A percentile compares a stretch with the other conserved stretches of the same genome.
Conservation (phyloP, 1,140 invertebrate genomes). For the Eueides isabella region DNA sequence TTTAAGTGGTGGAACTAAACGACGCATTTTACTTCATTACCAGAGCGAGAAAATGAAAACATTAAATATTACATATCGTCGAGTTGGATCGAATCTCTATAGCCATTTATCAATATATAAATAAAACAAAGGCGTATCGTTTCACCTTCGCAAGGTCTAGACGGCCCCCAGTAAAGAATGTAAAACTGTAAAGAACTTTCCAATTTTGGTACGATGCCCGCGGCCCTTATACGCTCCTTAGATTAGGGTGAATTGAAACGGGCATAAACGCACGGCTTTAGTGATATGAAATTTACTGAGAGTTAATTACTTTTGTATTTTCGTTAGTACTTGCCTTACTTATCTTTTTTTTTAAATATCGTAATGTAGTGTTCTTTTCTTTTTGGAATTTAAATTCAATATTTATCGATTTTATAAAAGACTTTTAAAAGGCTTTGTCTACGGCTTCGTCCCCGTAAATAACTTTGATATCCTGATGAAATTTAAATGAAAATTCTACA, state of each 20-base stretch:
- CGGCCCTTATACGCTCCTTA: slow-evolving; percentile 19
- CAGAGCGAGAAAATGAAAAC: too few relatives aligned
- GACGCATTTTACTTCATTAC: too few relatives aligned
- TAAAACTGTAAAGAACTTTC: slow-evolving; percentile 46
- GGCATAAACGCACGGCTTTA: not conserved
- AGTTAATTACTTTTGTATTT: not conserved
- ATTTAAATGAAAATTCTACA: too few relatives aligned
- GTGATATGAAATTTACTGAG: not conserved
- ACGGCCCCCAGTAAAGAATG: slow-evolving; percentile 27
- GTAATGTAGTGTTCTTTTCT: too few relatives aligned
- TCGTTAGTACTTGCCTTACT: not conserved
- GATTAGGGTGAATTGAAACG: slow-evolving; percentile 2
- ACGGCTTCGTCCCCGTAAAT: too few relatives aligned
- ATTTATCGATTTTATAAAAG: too few relatives aligned
- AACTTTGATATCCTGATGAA: too few relatives aligned
- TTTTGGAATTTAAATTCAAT: too few relatives aligned
- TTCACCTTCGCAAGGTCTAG: slow-evolving; percentile 11
- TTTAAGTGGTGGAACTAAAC: too few relatives aligned
- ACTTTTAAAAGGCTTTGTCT: too few relatives aligned
- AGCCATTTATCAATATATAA: not conserved
- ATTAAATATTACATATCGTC: too few relatives aligned
- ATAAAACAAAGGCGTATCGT: slow-evolving; percentile 5
- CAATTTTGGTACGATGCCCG: slow-evolving; percentile 46
- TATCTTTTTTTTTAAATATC: too few relatives aligned
- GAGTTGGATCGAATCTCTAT: not conserved